Evolutionary conservation across 2,888 invertebrate genomes (phyloP), one percentile per base, ranked within the genome.

Genomic region (Synergus umbraculus): DNA sequence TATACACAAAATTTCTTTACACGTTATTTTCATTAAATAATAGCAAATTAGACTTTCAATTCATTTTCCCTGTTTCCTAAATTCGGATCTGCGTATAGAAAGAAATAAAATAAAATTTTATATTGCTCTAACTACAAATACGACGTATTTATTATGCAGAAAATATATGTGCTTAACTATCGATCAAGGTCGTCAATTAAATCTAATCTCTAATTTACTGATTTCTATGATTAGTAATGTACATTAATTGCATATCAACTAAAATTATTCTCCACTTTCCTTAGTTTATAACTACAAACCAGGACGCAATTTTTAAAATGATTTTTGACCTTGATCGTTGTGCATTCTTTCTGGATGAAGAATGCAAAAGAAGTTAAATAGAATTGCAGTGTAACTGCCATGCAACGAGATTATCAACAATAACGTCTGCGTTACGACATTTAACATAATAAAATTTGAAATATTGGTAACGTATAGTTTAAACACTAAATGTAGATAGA

Each of bases 401-500:
- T 73, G 65, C 49, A 82, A 79, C 83, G 84, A 85, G 86, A 87
- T 37, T 69, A 46, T 73, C 37, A 81, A 87, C 81, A 82, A 81
- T 86, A 80, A 58, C 37, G 77, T 84, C 77, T 82, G 78, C 79
- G 79, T 87, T 58, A 54, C n/a, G 88, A 89, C 88, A 89, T 85
- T 87, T 83, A 91, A 91, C 91, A 84, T 82, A 91, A 89, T 91
- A 91, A 91, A 91, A 91, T 91, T 82, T 91, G 88, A 87, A 90
- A 86, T 85, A 87, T 88, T 81, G 79, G 83, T 90, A 90, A 89
- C 89, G 86, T 79, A 84, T 78, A 80, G 78, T 84, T 83, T 78
- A 84, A 83, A 85, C 81, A 84, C 79, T 82, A 85, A 83, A 88
- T 86, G 84, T 85, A 86, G 80, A 85, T 85, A 86, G 85, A 81